A percentile compares a stretch with the other conserved stretches of the same genome.
Conservation (phyloP, 2,797 vertebrate species). For the Epinephelus coioides region DNA sequence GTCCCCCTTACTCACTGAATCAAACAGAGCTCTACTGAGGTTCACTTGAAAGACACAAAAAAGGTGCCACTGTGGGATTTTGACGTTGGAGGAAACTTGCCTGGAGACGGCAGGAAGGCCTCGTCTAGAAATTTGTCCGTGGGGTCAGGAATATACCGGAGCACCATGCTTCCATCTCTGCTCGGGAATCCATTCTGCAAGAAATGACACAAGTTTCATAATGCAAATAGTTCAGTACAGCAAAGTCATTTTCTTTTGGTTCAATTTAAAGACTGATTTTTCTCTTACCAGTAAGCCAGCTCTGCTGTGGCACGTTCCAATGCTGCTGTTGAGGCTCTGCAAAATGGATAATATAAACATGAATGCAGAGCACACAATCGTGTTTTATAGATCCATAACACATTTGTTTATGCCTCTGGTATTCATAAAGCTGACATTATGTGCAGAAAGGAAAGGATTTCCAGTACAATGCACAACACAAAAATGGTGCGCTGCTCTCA, state of each 20-base stretch:
- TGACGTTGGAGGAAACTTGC: conserved; percentile 75
- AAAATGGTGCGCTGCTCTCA: not conserved
- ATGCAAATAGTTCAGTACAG: conserved; percentile 4
- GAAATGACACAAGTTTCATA: conserved; percentile 20
- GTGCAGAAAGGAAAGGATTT: not conserved
- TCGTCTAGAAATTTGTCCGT: conserved; percentile 90
- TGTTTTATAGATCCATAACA: conserved; percentile 6
- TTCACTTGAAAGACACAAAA: conserved; percentile 19
- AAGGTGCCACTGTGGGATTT: not conserved
- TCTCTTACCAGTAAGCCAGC: conserved; percentile 89
- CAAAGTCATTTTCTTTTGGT: not conserved
- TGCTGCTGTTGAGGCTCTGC: conserved; percentile 93
- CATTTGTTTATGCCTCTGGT: not conserved
- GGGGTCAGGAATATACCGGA: conserved; percentile 96
- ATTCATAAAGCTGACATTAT: not conserved
- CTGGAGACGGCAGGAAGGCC: conserved; percentile 91
- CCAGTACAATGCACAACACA: not conserved
- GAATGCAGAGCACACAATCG: not conserved
- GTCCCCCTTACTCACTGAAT: conserved; percentile 49
- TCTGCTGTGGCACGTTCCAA: conserved; percentile 88
- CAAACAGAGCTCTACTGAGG: not conserved
- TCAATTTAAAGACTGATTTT: conserved; percentile 1
- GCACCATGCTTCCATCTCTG: conserved; percentile 92
- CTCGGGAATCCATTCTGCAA: conserved; percentile 86
- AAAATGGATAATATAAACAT: conserved; percentile 49